These are phyloP conservation scores for Parotocinclus haroldoi DNA, from an alignment of 2,797 vertebrate species.

Conservation along the genomic window DNA sequence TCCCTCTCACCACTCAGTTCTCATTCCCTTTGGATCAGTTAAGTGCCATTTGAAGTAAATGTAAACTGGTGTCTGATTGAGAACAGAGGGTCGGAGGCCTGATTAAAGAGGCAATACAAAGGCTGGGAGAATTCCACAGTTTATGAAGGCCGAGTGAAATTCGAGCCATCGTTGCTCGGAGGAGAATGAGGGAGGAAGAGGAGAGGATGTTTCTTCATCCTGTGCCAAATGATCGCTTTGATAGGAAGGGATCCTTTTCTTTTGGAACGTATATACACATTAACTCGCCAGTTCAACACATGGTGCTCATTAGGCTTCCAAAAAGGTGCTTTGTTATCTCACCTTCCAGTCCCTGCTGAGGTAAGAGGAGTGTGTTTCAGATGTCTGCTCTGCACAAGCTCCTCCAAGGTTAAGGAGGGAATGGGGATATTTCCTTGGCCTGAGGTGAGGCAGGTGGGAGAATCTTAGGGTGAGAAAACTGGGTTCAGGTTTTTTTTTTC, in stretches of 20 bases:
- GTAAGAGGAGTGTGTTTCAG: slow-evolving; percentile 43
- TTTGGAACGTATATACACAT: slow-evolving; percentile 34
- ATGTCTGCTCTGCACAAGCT: slow-evolving; percentile 36
- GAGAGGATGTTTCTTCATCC: slow-evolving; percentile 58
- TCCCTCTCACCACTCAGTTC: slow-evolving; percentile 35
- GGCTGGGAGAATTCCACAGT: slow-evolving; percentile 49
- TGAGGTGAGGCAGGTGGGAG: not conserved
- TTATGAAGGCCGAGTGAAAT: slow-evolving; percentile 61
- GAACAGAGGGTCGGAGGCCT: slow-evolving; percentile 49
- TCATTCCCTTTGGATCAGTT: slow-evolving; percentile 45
- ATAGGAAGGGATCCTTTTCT: slow-evolving; percentile 23
- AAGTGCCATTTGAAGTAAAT: slow-evolving; percentile 55
- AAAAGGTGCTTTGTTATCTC: slow-evolving; percentile 47
- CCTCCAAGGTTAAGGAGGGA: slow-evolving; percentile 33
- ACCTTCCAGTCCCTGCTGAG: slow-evolving; percentile 52
- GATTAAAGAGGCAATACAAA: slow-evolving; percentile 49
- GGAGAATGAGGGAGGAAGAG: slow-evolving; percentile 41
- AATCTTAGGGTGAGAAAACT: not conserved
- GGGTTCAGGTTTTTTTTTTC: too few species aligned
- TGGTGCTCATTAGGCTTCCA: slow-evolving; percentile 61
- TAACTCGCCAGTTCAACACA: slow-evolving; percentile 62
- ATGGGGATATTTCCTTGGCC: not conserved
- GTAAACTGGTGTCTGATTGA: slow-evolving; percentile 60
- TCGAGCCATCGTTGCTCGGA: slow-evolving; percentile 53
- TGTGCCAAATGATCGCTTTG: slow-evolving; percentile 57